These are phyloP conservation scores for Lota lota DNA, from an alignment of 2,113 vertebrate genomes.

Conservation along the genomic window DNA sequence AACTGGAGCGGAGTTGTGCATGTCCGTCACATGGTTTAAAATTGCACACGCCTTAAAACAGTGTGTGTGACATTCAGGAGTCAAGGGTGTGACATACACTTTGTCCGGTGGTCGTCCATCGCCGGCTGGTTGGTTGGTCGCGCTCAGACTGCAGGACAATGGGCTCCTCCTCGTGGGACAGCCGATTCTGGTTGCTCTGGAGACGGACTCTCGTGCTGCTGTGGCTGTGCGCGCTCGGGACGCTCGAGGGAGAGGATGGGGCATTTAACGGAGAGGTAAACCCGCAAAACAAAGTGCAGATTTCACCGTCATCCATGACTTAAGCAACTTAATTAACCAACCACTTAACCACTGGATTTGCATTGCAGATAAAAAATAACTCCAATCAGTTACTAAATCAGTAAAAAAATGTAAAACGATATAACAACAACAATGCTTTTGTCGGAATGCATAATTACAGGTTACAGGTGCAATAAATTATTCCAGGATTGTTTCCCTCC, in stretches of 20 bases:
- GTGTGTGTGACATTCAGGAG: too few species aligned
- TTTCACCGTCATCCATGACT: neutral
- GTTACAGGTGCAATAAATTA: too few species aligned
- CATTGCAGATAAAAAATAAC: too few species aligned
- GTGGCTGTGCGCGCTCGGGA: constrained; percentile 49
- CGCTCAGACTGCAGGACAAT: neutral
- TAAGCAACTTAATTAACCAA: neutral
- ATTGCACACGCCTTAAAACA: too few species aligned
- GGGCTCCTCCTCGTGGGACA: constrained; percentile 41
- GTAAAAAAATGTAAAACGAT: neutral
- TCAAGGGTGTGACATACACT: neutral
- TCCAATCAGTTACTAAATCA: too few species aligned
- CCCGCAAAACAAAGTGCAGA: neutral
- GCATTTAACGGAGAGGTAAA: constrained; percentile 70
- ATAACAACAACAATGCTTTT: neutral
- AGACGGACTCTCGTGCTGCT: constrained; percentile 69
- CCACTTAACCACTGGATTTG: neutral
- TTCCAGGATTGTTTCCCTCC: too few species aligned
- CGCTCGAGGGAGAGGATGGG: constrained; percentile 50
- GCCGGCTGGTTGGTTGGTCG: neutral
- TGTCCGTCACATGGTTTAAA: too few species aligned
- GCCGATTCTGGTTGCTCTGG: constrained; percentile 61
- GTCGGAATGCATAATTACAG: too few species aligned
- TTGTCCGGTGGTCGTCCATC: too few species aligned
- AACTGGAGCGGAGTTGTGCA: too few species aligned